Conservation (phyloP, 2,797 vertebrate species). For the Numenius phaeopus region DNA sequence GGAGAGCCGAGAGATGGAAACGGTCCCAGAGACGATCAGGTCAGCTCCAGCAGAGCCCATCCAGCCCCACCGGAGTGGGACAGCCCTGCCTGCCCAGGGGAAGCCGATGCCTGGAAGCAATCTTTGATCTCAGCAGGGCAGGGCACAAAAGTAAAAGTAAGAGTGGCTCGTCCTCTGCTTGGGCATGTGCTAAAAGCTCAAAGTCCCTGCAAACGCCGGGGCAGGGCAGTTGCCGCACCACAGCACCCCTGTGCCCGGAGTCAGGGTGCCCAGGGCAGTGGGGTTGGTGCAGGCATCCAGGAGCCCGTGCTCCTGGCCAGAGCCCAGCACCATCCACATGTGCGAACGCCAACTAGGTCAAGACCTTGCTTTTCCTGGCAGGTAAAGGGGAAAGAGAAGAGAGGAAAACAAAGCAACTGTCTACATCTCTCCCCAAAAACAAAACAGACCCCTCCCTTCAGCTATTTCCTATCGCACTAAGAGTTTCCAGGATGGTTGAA, state of each 20-base stretch:
- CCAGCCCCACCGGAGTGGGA: accelerated
- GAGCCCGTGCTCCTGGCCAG: neutral
- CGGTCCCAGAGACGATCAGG: accelerated
- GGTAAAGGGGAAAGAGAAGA: neutral
- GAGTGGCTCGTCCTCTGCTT: neutral
- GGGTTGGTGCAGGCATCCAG: neutral
- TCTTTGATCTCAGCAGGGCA: neutral
- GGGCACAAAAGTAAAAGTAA: neutral
- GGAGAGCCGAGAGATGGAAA: neutral
- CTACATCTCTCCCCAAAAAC: neutral
- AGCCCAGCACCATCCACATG: accelerated
- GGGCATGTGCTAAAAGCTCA: neutral
- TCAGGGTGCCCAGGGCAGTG: accelerated
- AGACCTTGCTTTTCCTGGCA: neutral
- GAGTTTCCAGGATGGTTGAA: conserved; percentile 60
- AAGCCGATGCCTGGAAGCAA: accelerated
- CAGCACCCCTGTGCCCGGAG: neutral
- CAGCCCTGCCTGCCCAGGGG: neutral
- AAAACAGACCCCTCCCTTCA: conserved; percentile 40
- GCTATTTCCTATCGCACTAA: conserved; percentile 57
- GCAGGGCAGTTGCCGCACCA: neutral
- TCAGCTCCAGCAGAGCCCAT: neutral
- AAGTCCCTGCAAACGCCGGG: accelerated
- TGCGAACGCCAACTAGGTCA: neutral
- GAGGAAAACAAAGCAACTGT: conserved; percentile 30